These are phyloP conservation scores for Drosophila rhopaloa DNA, from an alignment of 1,140 invertebrate genomes.

Conservation along the genomic window DNA sequence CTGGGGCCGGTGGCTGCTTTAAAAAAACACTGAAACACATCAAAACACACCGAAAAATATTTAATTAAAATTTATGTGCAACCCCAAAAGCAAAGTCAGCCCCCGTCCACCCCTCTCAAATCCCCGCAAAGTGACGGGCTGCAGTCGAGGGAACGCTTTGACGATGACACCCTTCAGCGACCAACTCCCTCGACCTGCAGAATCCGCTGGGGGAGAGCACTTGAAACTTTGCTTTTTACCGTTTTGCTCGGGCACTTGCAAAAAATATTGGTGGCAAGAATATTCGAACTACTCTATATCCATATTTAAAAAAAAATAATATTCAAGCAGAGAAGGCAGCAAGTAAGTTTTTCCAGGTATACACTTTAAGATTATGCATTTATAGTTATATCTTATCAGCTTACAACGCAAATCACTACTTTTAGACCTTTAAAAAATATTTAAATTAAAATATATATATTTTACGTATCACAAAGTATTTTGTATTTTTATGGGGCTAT, in stretches of 20 bases:
- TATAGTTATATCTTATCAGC: too few species aligned
- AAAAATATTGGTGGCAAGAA: not conserved
- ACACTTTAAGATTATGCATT: too few species aligned
- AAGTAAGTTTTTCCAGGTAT: too few species aligned
- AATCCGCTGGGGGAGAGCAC: conserved; percentile 23
- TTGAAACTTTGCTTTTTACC: conserved; percentile 49
- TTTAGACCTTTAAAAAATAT: too few species aligned
- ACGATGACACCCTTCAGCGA: conserved; percentile 50
- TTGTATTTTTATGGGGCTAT: too few species aligned
- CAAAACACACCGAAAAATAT: conserved; percentile 66
- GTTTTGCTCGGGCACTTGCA: conserved; percentile 16
- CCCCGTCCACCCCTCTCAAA: not conserved
- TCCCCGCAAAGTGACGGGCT: conserved; percentile 25
- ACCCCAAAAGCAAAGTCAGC: conserved; percentile 43
- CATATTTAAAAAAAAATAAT: too few species aligned
- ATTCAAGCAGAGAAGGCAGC: too few species aligned
- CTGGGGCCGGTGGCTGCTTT: conserved; percentile 15
- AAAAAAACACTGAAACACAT: conserved; percentile 25
- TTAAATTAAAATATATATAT: too few species aligned
- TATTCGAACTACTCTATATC: too few species aligned
- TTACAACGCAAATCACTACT: too few species aligned
- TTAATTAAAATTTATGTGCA: conserved; percentile 82
- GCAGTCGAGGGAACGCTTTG: conserved; percentile 38
- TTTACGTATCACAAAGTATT: too few species aligned
- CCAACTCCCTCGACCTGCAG: conserved; percentile 36